These are phyloP conservation scores for Tethya wilhelma DNA, from an alignment of 37 sponge, comb jelly and placozoan species.

Conservation along the genomic window DNA sequence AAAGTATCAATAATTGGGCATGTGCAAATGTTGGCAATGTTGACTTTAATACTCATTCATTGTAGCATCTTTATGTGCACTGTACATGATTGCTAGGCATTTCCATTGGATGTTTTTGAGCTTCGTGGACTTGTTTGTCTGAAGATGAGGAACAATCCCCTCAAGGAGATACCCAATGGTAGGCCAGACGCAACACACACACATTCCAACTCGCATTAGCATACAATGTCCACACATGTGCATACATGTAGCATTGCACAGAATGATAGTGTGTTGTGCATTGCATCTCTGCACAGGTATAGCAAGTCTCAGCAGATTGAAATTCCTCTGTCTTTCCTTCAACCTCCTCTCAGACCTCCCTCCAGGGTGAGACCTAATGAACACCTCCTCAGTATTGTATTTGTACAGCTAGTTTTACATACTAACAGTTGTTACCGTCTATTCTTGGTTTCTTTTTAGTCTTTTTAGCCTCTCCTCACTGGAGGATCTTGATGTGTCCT, in stretches of 20 bases:
- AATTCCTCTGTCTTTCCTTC: conserved; percentile 76
- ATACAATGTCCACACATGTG: neutral
- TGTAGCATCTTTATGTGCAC: too few relatives aligned
- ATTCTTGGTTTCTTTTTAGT: conserved; percentile 30
- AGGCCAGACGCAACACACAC: neutral
- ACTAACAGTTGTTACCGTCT: neutral
- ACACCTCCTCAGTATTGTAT: neutral
- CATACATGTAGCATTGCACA: too few relatives aligned
- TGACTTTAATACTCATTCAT: too few relatives aligned
- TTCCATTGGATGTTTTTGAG: conserved; percentile 73
- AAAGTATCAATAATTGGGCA: too few relatives aligned
- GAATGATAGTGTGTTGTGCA: neutral
- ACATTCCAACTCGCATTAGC: neutral
- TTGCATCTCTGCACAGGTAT: conserved; percentile 42
- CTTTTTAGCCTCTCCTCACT: conserved; percentile 64
- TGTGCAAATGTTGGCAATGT: too few relatives aligned
- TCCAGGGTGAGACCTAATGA: conserved; percentile 55
- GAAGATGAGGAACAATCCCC: conserved; percentile 90
- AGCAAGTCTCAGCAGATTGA: conserved; percentile 49
- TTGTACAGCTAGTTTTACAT: neutral
- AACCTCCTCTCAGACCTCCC: conserved; percentile 72
- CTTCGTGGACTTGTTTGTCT: conserved; percentile 60
- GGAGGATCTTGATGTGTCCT: conserved; percentile 70
- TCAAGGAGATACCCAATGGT: conserved; percentile 83
- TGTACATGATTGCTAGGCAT: conserved; percentile 59